phyloP scores from a whole-genome alignment of 2,113 vertebrate species.

The Pomatorhinus ruficollis region DNA sequence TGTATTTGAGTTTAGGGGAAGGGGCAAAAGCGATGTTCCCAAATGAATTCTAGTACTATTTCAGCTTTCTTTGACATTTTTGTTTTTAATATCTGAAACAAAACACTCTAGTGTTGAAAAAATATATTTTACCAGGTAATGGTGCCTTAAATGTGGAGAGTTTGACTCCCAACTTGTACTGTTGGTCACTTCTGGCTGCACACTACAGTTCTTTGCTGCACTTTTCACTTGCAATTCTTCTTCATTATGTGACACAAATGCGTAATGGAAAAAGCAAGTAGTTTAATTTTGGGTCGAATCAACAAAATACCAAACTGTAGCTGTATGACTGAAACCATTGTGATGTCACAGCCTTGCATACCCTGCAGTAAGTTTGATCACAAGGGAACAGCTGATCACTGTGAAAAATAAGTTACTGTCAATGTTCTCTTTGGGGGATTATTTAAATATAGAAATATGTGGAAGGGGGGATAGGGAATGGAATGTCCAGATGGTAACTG shows the following conservation, averaged over 20 bases:
- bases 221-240: background rate
- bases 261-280: background rate
- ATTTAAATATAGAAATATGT: background rate
- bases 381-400: background rate
- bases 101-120: background rate
- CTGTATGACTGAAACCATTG: background rate
- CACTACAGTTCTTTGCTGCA: background rate
- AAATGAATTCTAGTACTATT: background rate
- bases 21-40: background rate
- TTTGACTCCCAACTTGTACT: fast-evolving
- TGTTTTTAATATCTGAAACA: background rate
- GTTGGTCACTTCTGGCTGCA: background rate
- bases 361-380: background rate
- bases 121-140: background rate
- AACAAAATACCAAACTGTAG: background rate
- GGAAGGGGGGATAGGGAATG: background rate
- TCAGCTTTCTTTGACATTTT: background rate
- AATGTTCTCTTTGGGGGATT: background rate
- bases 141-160: background rate
- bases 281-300: background rate
- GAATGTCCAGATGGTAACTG: background rate
- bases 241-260: background rate
- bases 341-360: background rate
- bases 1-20: background rate
- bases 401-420: background rate